Percentiles rank a stretch among this genome's conserved stretches.
These are phyloP conservation scores for Cyprinodon diabolis DNA, from an alignment of 2,797 vertebrate species.

Conservation along the genomic window DNA sequence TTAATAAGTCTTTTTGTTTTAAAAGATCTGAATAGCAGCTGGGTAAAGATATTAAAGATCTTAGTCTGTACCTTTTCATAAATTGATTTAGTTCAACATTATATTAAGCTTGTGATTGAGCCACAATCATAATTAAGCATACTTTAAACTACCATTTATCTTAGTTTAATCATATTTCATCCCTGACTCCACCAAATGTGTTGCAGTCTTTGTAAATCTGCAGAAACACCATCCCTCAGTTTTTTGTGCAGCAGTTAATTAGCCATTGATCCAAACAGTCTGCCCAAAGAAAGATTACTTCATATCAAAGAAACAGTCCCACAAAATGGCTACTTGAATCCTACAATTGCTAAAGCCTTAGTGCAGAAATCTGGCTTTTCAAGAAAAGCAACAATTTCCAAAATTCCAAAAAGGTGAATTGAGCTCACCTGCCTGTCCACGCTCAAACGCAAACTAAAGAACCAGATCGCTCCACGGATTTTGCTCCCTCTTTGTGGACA, in stretches of 20 bases:
- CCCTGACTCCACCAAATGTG: conserved; percentile 56
- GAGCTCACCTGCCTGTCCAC: too few species aligned
- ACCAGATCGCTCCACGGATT: too few species aligned
- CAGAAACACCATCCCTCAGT: conserved; percentile 60
- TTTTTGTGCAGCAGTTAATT: conserved; percentile 79
- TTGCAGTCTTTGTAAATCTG: conserved; percentile 70
- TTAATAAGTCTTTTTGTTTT: conserved; percentile 30
- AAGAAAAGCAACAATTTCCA: too few species aligned
- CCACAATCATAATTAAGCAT: conserved; percentile 46
- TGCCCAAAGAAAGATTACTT: conserved; percentile 72
- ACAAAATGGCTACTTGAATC: conserved; percentile 73
- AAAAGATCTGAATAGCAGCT: conserved; percentile 10
- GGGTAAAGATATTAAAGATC: conserved; percentile 37
- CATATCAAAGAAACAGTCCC: conserved; percentile 72
- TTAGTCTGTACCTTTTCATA: conserved; percentile 38
- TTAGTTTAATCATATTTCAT: conserved; percentile 68
- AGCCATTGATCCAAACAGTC: conserved; percentile 71
- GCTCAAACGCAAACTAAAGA: too few species aligned
- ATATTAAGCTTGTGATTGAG: conserved; percentile 41
- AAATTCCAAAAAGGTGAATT: too few species aligned
- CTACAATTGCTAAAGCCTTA: conserved; percentile 35
- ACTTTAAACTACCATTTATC: conserved; percentile 54
- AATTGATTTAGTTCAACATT: conserved; percentile 46
- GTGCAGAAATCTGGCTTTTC: too few species aligned
- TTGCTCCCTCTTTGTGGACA: too few species aligned